phyloP scores from a whole-genome alignment of 2,113 vertebrate species.

The Perccottus glenii region DNA sequence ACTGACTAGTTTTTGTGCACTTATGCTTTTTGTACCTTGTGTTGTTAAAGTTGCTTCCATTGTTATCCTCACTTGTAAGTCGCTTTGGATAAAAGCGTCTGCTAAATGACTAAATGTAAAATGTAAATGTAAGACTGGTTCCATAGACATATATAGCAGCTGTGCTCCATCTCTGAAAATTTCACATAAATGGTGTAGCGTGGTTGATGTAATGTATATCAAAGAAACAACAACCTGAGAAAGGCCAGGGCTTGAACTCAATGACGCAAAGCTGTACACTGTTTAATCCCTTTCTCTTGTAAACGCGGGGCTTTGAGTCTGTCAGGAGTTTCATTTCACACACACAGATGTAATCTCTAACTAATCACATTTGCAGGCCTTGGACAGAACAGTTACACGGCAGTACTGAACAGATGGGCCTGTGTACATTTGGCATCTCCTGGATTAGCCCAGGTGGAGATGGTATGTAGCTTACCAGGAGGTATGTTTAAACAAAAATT shows the following conservation, averaged over 20 bases:
- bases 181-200: constrained; percentile 15
- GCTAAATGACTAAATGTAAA: too few relatives aligned
- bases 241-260: constrained; percentile 34
- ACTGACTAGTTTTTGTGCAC: too few relatives aligned
- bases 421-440: constrained; percentile 35
- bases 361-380: constrained; percentile 73
- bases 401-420: constrained; percentile 66
- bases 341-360: constrained; percentile 69
- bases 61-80: too few relatives aligned
- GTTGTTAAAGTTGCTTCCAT: too few relatives aligned
- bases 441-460: constrained; percentile 58
- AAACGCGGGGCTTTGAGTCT: constrained; percentile 50
- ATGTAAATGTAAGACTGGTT: too few relatives aligned
- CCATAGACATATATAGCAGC: not conserved
- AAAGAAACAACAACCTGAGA: constrained; percentile 41
- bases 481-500: constrained; percentile 20
- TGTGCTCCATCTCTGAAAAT: constrained; percentile 2
- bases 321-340: constrained; percentile 57
- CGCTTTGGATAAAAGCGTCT: too few relatives aligned
- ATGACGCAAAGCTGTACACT: constrained; percentile 38
- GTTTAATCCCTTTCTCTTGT: constrained; percentile 54
- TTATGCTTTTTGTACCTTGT: too few relatives aligned
- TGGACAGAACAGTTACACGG: constrained; percentile 54
- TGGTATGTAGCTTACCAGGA: constrained; percentile 32
- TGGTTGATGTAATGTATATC: constrained; percentile 38